Evolutionary conservation across 2,888 invertebrate genomes (phyloP).

Genomic region (Drosophila diplacantha): DNA sequence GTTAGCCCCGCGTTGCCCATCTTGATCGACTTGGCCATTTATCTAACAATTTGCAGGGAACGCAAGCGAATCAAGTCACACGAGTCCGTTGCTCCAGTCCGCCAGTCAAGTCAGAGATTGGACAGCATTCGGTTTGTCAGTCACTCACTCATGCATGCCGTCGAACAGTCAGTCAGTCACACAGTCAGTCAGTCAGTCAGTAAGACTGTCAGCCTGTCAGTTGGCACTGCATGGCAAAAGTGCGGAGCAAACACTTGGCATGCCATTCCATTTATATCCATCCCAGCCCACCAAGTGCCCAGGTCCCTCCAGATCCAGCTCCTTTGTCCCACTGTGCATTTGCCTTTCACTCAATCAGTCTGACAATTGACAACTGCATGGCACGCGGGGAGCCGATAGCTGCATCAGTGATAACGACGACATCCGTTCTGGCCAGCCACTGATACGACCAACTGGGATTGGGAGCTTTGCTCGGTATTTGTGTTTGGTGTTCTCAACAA

Average conservation of each 20-base stretch:
- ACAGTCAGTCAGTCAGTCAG: slow-evolving; percentile 19
- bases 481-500: slow-evolving; percentile 1
- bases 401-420: slow-evolving; percentile 48
- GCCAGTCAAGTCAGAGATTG: slow-evolving; percentile 8
- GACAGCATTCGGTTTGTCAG: slow-evolving; percentile 29
- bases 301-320: slow-evolving; percentile 3
- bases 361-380: slow-evolving; percentile 61
- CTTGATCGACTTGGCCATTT: slow-evolving; percentile 55
- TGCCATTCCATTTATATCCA: slow-evolving; percentile 4
- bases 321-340: slow-evolving; percentile 39
- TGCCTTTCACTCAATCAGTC: slow-evolving; percentile 60
- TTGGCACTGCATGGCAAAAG: slow-evolving; percentile 26
- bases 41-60: slow-evolving; percentile 56
- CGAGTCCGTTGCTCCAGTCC: slow-evolving; percentile 17
- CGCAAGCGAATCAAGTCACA: slow-evolving; percentile 35
- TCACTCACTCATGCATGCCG: slow-evolving; percentile 26
- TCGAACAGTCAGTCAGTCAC: slow-evolving; percentile 24
- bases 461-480: neutral
- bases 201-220: slow-evolving; percentile 24
- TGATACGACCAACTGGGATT: slow-evolving; percentile 22
- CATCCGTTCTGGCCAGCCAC: slow-evolving; percentile 23
- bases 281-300: slow-evolving; percentile 3
- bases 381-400: slow-evolving; percentile 35
- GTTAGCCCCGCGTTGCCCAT: slow-evolving; percentile 40
- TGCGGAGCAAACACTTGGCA: slow-evolving; percentile 25